Evolutionary conservation across 1,140 invertebrate genomes (phyloP).

Genomic region (Pogonus chalceus): DNA sequence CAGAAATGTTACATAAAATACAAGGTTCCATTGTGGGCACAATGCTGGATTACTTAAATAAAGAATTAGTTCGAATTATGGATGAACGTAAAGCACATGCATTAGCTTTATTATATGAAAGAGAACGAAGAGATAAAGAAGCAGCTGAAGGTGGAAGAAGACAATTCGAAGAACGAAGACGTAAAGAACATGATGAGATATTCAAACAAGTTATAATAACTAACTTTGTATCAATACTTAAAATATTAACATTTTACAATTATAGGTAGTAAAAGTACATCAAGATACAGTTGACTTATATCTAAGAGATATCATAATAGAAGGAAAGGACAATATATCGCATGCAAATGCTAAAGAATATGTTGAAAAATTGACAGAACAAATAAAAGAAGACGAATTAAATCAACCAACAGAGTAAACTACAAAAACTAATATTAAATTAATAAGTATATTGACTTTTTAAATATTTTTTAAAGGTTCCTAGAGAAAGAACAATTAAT

Average conservation of each 20-base stretch:
- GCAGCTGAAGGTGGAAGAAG: conserved; percentile 58
- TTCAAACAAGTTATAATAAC: conserved; percentile 50
- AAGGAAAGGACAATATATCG: conserved; percentile 46
- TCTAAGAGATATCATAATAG: conserved; percentile 51
- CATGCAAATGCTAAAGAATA: conserved; percentile 43
- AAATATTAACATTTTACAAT: neutral
- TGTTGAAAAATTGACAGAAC: conserved; percentile 42
- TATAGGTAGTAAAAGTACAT: conserved; percentile 35
- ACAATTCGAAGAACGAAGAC: conserved; percentile 53
- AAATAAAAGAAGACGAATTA: conserved; percentile 43
- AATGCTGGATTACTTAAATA: conserved; percentile 61
- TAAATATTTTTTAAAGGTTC: conserved; percentile 12
- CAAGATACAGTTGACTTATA: conserved; percentile 51
- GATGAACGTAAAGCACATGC: conserved; percentile 63
- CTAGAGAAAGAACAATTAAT: conserved; percentile 48
- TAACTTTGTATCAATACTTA: neutral
- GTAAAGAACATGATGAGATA: conserved; percentile 63
- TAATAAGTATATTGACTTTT: neutral
- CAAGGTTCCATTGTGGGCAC: conserved; percentile 53
- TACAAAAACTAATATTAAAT: conserved; percentile 1
- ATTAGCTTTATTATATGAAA: conserved; percentile 54
- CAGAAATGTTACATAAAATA: conserved; percentile 43
- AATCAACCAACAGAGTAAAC: neutral
- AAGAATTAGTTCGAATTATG: conserved; percentile 58
- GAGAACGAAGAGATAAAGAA: conserved; percentile 55